Evolutionary conservation across 2,797 vertebrate genomes (phyloP).

Genomic region (Xenops minutus): DNA sequence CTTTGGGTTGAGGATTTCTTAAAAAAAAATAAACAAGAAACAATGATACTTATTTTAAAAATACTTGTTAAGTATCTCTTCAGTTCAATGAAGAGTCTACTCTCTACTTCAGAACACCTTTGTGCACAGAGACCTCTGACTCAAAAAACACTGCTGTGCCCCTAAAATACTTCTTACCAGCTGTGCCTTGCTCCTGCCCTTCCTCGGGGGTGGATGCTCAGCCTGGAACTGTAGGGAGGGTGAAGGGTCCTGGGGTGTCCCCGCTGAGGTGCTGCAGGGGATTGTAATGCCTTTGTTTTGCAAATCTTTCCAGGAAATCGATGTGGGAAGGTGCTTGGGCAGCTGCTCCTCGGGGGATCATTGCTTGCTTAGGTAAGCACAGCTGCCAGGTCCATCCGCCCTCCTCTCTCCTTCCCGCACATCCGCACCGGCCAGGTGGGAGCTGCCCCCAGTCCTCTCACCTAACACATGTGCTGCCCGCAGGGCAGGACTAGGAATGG

Average conservation of each 20-base stretch:
- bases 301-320: slow-evolving; percentile 91
- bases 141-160: neutral
- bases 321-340: slow-evolving; percentile 86
- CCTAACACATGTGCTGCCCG: neutral
- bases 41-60: rapidly evolving
- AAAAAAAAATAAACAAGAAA: neutral
- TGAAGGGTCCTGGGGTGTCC: neutral
- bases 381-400: slow-evolving; percentile 50
- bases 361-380: slow-evolving; percentile 83
- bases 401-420: neutral
- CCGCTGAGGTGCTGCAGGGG: slow-evolving; percentile 2
- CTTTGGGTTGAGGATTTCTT: neutral
- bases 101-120: neutral
- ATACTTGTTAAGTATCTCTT: neutral
- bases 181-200: neutral
- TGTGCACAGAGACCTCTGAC: neutral
- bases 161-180: neutral
- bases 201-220: neutral
- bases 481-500: neutral
- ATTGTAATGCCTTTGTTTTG: slow-evolving; percentile 83
- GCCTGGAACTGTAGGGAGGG: neutral
- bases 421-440: neutral
- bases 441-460: neutral
- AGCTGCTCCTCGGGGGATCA: slow-evolving; percentile 82
- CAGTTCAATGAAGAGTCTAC: neutral